phyloP scores from a whole-genome alignment of 1,140 invertebrate species.

The Hormaphis cornu region DNA sequence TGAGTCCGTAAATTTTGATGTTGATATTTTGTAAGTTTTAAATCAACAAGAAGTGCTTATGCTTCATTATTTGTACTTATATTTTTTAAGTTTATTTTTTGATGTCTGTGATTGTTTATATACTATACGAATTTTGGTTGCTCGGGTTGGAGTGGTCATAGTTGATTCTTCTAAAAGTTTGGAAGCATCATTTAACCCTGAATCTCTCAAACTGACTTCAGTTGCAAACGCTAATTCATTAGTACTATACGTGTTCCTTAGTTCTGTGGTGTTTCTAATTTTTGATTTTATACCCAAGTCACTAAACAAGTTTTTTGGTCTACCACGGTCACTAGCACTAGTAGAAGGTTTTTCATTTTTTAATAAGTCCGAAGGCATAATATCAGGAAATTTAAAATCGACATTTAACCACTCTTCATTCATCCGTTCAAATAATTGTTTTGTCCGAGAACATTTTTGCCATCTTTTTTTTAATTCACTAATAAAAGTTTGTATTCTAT shows the following conservation, averaged over 20 bases:
- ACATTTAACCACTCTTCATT: background rate
- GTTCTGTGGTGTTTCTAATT: background rate
- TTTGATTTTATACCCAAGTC: background rate
- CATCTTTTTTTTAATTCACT: background rate
- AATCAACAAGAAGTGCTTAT: conserved; percentile 21
- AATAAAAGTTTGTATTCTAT: background rate
- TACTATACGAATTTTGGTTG: background rate
- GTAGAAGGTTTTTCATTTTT: background rate
- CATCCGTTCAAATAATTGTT: background rate
- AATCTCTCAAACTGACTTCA: background rate
- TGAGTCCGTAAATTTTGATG: conserved; percentile 18
- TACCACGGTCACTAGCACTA: background rate
- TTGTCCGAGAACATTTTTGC: background rate
- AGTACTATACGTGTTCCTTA: background rate
- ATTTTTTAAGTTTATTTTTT: background rate
- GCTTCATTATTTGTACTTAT: too few species aligned
- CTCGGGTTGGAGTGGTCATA: background rate
- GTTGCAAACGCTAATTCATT: background rate
- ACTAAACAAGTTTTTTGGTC: background rate
- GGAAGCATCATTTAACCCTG: background rate
- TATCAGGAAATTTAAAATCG: background rate
- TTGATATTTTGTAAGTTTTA: conserved; percentile 26
- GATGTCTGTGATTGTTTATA: background rate
- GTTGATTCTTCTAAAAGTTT: background rate
- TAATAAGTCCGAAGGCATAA: background rate